Evolutionary conservation across 2,888 invertebrate genomes (phyloP), one percentile per base, ranked within the genome.

Genomic region (Nomada goodeniana): DNA sequence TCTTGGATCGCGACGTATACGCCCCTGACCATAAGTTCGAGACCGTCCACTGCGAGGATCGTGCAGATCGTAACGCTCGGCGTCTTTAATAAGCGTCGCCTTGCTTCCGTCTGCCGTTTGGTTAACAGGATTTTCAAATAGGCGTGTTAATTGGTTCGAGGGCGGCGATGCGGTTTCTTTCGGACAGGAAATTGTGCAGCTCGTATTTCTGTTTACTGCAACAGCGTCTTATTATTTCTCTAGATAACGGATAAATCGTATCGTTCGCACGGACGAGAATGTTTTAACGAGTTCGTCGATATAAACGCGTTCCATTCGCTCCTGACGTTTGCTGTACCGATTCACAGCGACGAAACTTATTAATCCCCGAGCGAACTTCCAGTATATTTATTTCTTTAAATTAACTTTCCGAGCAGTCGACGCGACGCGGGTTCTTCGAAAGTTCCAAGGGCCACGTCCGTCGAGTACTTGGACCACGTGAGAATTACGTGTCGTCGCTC

Each of bases 331-430:
- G 36, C 36, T 15, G 15, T 15, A 50, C 5, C 4, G 44, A 7
- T 20, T 7, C 15, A n/a, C 23, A 23, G 4, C 52, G 18, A 13
- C n/a, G 42, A 77, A 71, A 61, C 60, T 77, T 77, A 77, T 80
- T 71, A 77, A 71, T 80, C 60, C 26, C 7, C n/a, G 60, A 61
- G 57, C 44, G 79, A 82, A 69, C 67, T 68, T 57, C 23, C 15
- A 10, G 20, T 3, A 44, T 59, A 23, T 50, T 61, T 59, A 53
- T 63, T 71, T 61, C 53, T 76, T 79, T 44, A 76, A 79, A 65
- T 70, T 44, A 70, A 76, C 69, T 64, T 60, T 20, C 60, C 18
- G 57, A 53, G 36, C 36, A 23, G 55, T 44, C 50, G 60, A 23
- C 52, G 52, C 42, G 9, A 60, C 44, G n/a, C 23, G 69, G n/a